phyloP scores from a whole-genome alignment of 2,888 invertebrate genomes.

The Tinea semifulvella region DNA sequence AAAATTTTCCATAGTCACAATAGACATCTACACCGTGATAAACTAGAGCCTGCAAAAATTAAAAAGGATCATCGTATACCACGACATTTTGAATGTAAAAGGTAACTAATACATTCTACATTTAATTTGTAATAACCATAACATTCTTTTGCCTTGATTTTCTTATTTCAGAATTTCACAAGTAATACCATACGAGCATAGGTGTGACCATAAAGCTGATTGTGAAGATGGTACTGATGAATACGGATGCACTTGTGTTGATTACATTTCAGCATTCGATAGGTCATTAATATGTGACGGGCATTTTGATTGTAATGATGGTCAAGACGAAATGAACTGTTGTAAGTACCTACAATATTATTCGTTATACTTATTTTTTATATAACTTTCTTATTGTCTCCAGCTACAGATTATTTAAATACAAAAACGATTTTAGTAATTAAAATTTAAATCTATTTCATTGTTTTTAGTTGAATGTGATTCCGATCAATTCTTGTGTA shows the following conservation, averaged over 20 bases:
- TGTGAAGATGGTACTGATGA: conserved; percentile 89
- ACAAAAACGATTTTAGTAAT: not conserved
- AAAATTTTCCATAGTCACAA: not conserved
- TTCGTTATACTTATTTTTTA: too few relatives aligned
- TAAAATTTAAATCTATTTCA: conserved; percentile 13
- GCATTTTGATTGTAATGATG: conserved; percentile 75
- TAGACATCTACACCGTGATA: not conserved
- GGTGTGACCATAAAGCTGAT: conserved; percentile 75
- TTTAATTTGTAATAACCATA: too few relatives aligned
- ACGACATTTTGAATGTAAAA: conserved; percentile 47
- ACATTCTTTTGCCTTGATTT: too few relatives aligned
- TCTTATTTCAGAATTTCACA: conserved; percentile 69
- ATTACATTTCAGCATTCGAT: conserved; percentile 64
- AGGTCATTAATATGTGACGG: conserved; percentile 78
- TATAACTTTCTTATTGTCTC: too few relatives aligned
- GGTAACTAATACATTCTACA: conserved; percentile 38
- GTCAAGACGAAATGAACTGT: conserved; percentile 79
- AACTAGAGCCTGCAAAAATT: conserved; percentile 34
- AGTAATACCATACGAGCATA: conserved; percentile 62
- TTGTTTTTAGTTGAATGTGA: conserved; percentile 62
- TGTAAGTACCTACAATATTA: conserved; percentile 51
- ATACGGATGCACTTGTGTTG: conserved; percentile 74
- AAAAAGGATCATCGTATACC: conserved; percentile 37
- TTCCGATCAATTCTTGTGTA: conserved; percentile 68
- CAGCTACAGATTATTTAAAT: not conserved